Base-by-base conservation (phyloP, 2,888 invertebrate genomes). In the Tineola bisselliella region DNA sequence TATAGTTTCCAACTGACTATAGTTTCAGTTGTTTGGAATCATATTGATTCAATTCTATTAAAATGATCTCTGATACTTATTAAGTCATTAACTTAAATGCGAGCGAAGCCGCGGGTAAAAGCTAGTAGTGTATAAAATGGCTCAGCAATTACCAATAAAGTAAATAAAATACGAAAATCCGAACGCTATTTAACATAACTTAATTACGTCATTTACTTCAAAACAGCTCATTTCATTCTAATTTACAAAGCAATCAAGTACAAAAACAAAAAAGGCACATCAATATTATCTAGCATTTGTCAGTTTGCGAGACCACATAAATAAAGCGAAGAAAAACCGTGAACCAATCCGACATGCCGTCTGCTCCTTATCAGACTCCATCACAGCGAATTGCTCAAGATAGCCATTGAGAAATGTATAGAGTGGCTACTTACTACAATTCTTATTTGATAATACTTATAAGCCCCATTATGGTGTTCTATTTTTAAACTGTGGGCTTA, bases 351-450 rank as follows among this genome's bases (percentile, higher is more conserved):
- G 44, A 44, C 25, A 30, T 59, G 17, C 33, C 75, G 81, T 79
- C 84, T 86, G 86, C 68, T 75, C 75, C 81, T 79, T 86, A 84
- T 86, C 87, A 79, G 70, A 75, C 65, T 76, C 75, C 80, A 81
- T 82, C 82, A 76, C 71, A 64, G 67, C 64, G 69, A 76, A 84
- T 84, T 77, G 74, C 74, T 73, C 74, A 69, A 74, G 86, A 84
- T 61, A 33, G 58, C 33, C 33, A 33, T 8, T 30, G 10, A 18
- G 31, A 58, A 58, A 31, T 58, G 33, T 58, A 19, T 10, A 13
- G 58, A 58, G 58, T 17, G 10, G 58, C 1, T 15, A 25, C 2
- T 25, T 25, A n/a, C n/a, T n/a, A n/a, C n/a, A n/a, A n/a, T n/a
- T n/a, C n/a, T n/a, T n/a, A n/a, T n/a, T n/a, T n/a, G n/a, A n/a